These are phyloP conservation scores for Coreius guichenoti DNA, from an alignment of 2,797 vertebrate genomes.

Conservation along the genomic window DNA sequence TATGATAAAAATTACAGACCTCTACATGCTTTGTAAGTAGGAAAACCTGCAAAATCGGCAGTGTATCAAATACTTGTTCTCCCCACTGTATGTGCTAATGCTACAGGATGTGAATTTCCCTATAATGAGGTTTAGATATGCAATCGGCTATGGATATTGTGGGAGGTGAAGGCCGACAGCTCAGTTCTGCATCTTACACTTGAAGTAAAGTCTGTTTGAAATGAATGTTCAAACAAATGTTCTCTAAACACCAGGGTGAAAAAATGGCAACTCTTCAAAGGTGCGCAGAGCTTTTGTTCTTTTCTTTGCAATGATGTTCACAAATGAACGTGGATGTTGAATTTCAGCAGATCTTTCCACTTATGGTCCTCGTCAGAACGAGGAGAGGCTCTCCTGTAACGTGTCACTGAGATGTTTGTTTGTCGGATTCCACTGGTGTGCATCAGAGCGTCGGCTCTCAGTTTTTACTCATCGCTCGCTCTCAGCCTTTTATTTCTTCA, in stretches of 20 bases:
- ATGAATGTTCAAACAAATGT: conserved; percentile 40
- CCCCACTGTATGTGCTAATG: not conserved
- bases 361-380: conserved; percentile 74
- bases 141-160: conserved; percentile 5
- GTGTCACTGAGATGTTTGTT: conserved; percentile 79
- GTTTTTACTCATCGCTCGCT: conserved; percentile 66
- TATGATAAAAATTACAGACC: too few species aligned
- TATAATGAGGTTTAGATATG: not conserved
- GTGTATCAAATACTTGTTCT: too few species aligned
- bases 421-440: conserved; percentile 80
- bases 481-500: conserved; percentile 48
- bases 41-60: too few species aligned
- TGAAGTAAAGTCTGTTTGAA: conserved; percentile 49
- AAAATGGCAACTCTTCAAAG: conserved; percentile 50
- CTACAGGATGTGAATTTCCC: conserved; percentile 8
- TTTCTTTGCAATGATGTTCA: conserved; percentile 49
- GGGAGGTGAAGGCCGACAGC: conserved; percentile 14
- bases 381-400: conserved; percentile 73
- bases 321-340: conserved; percentile 47
- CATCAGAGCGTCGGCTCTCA: conserved; percentile 64
- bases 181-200: conserved; percentile 30
- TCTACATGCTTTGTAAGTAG: too few species aligned
- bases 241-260: conserved; percentile 42
- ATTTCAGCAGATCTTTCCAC: conserved; percentile 55
- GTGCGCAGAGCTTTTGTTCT: conserved; percentile 53